These are phyloP conservation scores for Pteromalus puparum DNA, from an alignment of 1,140 invertebrate species.

Conservation along the genomic window DNA sequence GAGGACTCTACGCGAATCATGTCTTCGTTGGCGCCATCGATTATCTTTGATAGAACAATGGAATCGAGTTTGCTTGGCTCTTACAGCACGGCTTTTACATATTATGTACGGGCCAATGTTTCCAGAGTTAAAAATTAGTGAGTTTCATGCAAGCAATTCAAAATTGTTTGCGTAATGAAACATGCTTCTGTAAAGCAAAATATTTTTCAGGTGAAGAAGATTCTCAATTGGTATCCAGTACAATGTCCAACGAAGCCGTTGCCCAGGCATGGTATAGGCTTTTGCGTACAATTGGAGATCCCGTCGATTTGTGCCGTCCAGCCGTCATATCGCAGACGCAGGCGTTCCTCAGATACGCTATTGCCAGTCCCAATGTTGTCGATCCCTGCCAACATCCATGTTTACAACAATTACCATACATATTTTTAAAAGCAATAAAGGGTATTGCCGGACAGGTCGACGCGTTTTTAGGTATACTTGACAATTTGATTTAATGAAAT, in stretches of 20 bases:
- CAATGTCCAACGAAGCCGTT: conserved; percentile 92
- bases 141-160: conserved; percentile 58
- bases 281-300: conserved; percentile 94
- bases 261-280: conserved; percentile 97
- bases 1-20: conserved; percentile 96
- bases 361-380: conserved; percentile 82
- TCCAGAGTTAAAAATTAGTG: conserved; percentile 90
- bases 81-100: conserved; percentile 88
- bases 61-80: conserved; percentile 93
- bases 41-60: conserved; percentile 95
- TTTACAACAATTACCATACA: conserved; percentile 88
- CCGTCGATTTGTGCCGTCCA: conserved; percentile 92
- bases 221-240: conserved; percentile 84
- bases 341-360: conserved; percentile 86
- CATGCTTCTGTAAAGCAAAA: background rate
- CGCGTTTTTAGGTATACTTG: conserved; percentile 91
- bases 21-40: conserved; percentile 94
- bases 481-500: background rate
- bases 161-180: background rate
- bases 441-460: conserved; percentile 95
- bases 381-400: conserved; percentile 96
- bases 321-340: conserved; percentile 90
- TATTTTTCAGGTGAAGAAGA: conserved; percentile 87
- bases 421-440: conserved; percentile 95
- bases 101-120: conserved; percentile 94